Evolutionary conservation across 35 echinoderm and acorn worm species (phyloP), one percentile per base, ranked within the genome.

Genomic region (Stichopus chloronotus): DNA sequence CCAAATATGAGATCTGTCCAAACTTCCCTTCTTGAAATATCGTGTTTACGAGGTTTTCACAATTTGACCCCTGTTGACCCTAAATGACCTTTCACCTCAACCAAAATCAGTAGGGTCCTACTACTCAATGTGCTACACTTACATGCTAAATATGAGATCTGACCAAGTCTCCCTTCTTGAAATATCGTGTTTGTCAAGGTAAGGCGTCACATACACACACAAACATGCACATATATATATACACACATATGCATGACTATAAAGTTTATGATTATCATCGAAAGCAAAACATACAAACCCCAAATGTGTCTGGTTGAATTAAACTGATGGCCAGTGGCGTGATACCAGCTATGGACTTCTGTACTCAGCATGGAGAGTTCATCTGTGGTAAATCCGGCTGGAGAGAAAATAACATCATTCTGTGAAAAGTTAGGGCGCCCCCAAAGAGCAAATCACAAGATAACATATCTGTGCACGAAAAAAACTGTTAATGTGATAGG

Each of bases 221-320:
- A 76, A 0, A 12, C 0, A 76, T 17, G 13, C 11, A 20, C 5
- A 76, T 0, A 12, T 11, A 76, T 17, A 74, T 22, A 6, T 12
- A 16, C 17, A 16, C 5, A 76, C 5, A 12, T 11, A 76, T 17
- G 13, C 11, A 20, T 6, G n/a, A 7, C 17, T 76, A 8, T 5
- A 76, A 20, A 20, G 7, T 4, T 20, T 17, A 76, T 6, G 24
- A 76, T 12, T 76, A 20, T 8, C 17, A 55, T 86, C 17, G 5
- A 84, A 57, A 84, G 0, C 9, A 11, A 87, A 4, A 59, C 0
- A 12, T 85, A 89, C 87, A 63, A 17, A 89, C 87, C 57, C 59
- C 87, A 89, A 89, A 89, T 54, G 87, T 89, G 21, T 58, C 87
- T 30, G 87, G 87, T 63, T 59, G 87, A 71, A 89, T 89, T 52